phyloP scores from a whole-genome alignment of 2,797 vertebrate species.

The Myiothlypis chrysogaster region DNA sequence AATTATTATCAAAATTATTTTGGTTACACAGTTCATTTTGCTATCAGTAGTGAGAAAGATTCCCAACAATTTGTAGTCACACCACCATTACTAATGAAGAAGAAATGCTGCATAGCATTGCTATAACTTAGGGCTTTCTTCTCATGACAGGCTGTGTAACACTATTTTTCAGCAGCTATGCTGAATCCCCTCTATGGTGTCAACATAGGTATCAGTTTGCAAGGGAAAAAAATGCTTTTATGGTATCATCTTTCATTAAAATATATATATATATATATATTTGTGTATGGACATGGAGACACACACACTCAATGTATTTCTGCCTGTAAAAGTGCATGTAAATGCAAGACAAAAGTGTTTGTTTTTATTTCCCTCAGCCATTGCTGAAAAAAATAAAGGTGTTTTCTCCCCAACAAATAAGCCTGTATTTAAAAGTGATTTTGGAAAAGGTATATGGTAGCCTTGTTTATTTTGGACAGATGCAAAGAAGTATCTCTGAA shows the following conservation, averaged over 20 bases:
- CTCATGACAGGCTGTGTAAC: conserved; percentile 76
- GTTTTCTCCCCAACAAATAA: neutral
- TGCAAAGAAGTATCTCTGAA: conserved; percentile 89
- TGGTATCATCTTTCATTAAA: conserved; percentile 74
- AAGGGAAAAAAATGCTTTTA: conserved; percentile 75
- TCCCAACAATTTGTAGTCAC: conserved; percentile 39
- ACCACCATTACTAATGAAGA: conserved; percentile 57
- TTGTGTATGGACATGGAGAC: neutral
- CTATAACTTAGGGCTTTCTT: conserved; percentile 60
- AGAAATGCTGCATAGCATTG: conserved; percentile 72
- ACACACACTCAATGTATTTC: neutral
- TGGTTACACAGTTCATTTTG: conserved; percentile 31
- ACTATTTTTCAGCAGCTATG: conserved; percentile 67
- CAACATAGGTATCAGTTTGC: conserved; percentile 78
- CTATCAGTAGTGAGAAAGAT: conserved; percentile 57
- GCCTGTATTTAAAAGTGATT: neutral
- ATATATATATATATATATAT: neutral
- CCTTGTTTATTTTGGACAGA: conserved; percentile 93
- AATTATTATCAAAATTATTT: conserved; percentile 65
- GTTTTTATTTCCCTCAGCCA: conserved; percentile 13
- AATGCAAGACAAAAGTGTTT: conserved; percentile 65
- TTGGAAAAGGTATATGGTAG: conserved; percentile 41
- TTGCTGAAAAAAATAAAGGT: conserved; percentile 15
- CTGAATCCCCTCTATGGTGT: conserved; percentile 75
- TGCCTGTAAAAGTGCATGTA: conserved; percentile 20